phyloP scores from a whole-genome alignment of 2,113 vertebrate species.

The Neogobius melanostomus region DNA sequence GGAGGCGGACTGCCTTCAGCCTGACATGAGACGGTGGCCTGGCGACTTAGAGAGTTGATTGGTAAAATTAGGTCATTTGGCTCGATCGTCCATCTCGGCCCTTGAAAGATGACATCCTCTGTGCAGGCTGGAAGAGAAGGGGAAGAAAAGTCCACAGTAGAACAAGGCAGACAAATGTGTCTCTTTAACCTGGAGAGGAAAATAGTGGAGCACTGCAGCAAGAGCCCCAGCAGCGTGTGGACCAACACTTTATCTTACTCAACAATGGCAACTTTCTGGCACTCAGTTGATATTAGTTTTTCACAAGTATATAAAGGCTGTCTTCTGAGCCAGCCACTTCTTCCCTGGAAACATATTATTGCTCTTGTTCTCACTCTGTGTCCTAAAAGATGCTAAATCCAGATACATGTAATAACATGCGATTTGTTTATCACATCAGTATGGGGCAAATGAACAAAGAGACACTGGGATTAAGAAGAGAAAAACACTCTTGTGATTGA shows the following conservation, averaged over 20 bases:
- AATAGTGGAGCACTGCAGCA: constrained; percentile 23
- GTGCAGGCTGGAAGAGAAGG: constrained; percentile 58
- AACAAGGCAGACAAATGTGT: constrained; percentile 41
- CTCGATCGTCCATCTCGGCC: constrained; percentile 77
- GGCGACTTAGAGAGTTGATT: constrained; percentile 72
- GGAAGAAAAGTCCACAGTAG: constrained; percentile 27
- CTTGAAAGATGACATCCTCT: constrained; percentile 77
- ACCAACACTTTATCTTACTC: constrained; percentile 38
- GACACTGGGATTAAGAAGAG: background rate
- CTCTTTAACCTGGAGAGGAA: constrained; percentile 53
- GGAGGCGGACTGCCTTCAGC: constrained; percentile 69
- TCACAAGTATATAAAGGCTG: constrained; percentile 10
- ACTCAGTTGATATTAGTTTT: constrained; percentile 31
- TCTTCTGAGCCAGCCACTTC: constrained; percentile 9
- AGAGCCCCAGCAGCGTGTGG: constrained; percentile 9
- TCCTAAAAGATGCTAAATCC: background rate
- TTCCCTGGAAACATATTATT: constrained; percentile 13
- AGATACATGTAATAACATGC: background rate
- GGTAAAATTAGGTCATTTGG: constrained; percentile 79
- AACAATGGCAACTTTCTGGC: constrained; percentile 29
- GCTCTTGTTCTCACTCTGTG: background rate
- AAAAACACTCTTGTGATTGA: background rate
- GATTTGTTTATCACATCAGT: too few relatives aligned
- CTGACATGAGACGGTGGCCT: constrained; percentile 71
- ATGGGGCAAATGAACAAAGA: too few relatives aligned